Conservation (phyloP, 1,140 invertebrate genomes). For the Drosophila auraria region DNA sequence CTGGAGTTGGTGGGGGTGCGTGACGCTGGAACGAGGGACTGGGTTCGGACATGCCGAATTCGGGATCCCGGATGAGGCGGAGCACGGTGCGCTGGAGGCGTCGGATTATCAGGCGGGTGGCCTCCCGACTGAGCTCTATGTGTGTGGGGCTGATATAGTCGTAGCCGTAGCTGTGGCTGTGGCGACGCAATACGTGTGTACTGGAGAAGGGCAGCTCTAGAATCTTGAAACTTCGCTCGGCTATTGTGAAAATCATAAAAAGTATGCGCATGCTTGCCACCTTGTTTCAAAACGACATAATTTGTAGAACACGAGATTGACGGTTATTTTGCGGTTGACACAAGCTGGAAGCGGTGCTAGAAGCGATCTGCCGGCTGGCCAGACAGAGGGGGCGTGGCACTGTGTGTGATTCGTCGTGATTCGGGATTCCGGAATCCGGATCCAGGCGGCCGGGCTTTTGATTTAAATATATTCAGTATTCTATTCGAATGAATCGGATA, state of each 20-base stretch:
- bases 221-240: slow-evolving; percentile 55
- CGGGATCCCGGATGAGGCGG: slow-evolving; percentile 57
- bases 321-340: background rate
- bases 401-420: background rate
- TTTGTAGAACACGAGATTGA: slow-evolving; percentile 12
- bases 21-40: slow-evolving; percentile 32
- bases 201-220: slow-evolving; percentile 14
- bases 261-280: slow-evolving; percentile 60
- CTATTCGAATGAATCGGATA: background rate
- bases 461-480: background rate
- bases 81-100: slow-evolving; percentile 60
- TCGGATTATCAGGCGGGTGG: slow-evolving; percentile 56
- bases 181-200: slow-evolving; percentile 48
- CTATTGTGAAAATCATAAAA: slow-evolving; percentile 66
- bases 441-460: background rate
- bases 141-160: slow-evolving; percentile 53
- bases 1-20: background rate
- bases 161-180: slow-evolving; percentile 35
- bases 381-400: too few relatives aligned
- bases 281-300: slow-evolving; percentile 43
- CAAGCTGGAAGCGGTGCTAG: background rate
- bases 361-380: background rate
- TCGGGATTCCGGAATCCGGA: background rate
- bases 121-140: slow-evolving; percentile 47
- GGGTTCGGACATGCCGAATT: slow-evolving; percentile 56